Percentiles rank a stretch among this genome's conserved stretches.
These are phyloP conservation scores for Sciurus carolinensis DNA, from an alignment of 2,797 vertebrate genomes.

Conservation along the genomic window DNA sequence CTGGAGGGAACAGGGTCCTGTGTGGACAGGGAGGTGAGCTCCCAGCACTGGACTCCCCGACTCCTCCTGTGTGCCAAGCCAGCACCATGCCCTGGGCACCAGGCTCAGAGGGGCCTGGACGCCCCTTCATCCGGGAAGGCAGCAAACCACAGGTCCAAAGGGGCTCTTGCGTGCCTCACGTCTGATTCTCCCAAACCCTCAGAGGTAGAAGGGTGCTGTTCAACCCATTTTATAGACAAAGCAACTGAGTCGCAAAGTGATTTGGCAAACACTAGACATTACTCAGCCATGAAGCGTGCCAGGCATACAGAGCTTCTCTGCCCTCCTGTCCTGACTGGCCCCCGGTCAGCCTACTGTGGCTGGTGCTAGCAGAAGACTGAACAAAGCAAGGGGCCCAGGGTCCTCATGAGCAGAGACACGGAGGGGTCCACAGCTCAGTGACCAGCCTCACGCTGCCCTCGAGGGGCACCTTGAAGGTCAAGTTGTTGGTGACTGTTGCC, in stretches of 20 bases:
- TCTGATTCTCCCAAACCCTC: not conserved
- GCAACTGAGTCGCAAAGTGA: slow-evolving; percentile 12
- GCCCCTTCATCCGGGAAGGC: not conserved
- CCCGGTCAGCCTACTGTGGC: not conserved
- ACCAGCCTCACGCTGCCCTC: not conserved
- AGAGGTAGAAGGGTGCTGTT: not conserved
- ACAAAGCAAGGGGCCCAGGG: not conserved
- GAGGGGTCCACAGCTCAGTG: too few species aligned
- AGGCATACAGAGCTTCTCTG: not conserved
- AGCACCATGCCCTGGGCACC: too few species aligned
- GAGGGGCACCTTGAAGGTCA: not conserved
- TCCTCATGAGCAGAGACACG: too few species aligned
- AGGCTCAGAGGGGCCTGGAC: not conserved
- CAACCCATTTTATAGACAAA: slow-evolving; percentile 26
- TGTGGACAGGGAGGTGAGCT: not conserved
- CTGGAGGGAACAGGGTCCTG: not conserved
- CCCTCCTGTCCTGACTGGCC: not conserved
- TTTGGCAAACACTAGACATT: not conserved
- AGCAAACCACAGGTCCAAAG: not conserved
- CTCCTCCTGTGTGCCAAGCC: not conserved
- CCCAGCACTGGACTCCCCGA: too few species aligned
- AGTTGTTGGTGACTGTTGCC: too few species aligned
- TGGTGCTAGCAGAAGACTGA: fast-evolving
- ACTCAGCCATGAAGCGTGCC: not conserved
- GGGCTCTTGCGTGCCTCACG: not conserved